Evolutionary conservation across 2,113 vertebrate species (phyloP).

Genomic region (Calidris pygmaea): DNA sequence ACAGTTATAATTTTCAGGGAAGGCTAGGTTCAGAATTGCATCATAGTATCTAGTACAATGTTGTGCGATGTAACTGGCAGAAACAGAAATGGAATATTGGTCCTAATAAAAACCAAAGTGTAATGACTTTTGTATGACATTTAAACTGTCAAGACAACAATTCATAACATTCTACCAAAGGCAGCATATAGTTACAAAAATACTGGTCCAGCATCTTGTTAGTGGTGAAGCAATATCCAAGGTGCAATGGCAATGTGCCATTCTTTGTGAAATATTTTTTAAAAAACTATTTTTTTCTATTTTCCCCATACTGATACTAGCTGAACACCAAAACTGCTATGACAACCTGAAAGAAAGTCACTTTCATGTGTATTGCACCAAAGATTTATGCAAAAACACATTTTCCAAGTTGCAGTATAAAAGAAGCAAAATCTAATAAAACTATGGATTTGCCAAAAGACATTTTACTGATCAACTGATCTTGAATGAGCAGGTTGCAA

Average conservation of each 20-base stretch:
- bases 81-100: conserved; percentile 49
- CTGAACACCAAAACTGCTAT: conserved; percentile 15
- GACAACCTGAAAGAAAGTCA: conserved; percentile 33
- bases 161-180: conserved; percentile 51
- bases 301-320: not conserved
- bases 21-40: conserved; percentile 38
- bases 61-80: conserved; percentile 48
- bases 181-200: conserved; percentile 35
- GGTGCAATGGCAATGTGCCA: conserved; percentile 59
- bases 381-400: conserved; percentile 36
- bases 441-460: not conserved
- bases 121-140: conserved; percentile 38
- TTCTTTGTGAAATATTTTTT: conserved; percentile 49
- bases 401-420: conserved; percentile 30
- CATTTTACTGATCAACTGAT: not conserved
- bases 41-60: conserved; percentile 44
- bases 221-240: conserved; percentile 68
- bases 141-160: conserved; percentile 55
- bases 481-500: conserved; percentile 4
- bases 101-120: conserved; percentile 36
- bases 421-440: conserved; percentile 24
- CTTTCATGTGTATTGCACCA: not conserved
- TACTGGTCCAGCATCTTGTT: conserved; percentile 64
- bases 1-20: conserved; percentile 51
- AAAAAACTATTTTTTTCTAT: conserved; percentile 62